Percentiles rank a stretch among this genome's conserved stretches.
Evolutionary conservation across 2,888 invertebrate genomes (phyloP).

Genomic region (Patella pellucida): DNA sequence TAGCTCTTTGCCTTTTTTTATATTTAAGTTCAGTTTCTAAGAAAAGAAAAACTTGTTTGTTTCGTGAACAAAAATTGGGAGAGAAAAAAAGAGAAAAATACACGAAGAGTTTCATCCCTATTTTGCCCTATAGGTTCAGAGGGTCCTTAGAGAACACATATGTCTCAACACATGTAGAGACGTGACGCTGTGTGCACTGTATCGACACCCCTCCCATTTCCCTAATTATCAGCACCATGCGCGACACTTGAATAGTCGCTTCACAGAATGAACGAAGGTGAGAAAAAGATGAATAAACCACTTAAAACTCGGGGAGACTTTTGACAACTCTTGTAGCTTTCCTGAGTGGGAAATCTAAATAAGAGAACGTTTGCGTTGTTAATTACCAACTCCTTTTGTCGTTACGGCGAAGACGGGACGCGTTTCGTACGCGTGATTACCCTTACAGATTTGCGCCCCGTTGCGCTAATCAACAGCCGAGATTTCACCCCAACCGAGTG

Average conservation of each 20-base stretch:
- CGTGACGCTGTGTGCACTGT: conserved; percentile 1
- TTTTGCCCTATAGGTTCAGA: too few species aligned
- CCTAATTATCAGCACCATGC: background rate
- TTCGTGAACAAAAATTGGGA: too few species aligned
- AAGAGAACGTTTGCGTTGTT: conserved; percentile 13
- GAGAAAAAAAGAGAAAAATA: too few species aligned
- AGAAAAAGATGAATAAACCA: conserved; percentile 11
- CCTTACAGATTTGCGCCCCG: background rate
- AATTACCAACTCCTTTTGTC: conserved; percentile 16
- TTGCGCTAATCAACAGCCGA: background rate
- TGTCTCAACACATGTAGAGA: background rate
- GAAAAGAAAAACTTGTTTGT: too few species aligned
- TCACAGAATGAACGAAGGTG: conserved; percentile 15
- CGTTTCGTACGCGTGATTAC: conserved; percentile 12
- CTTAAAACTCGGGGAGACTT: conserved; percentile 9
- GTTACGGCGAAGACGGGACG: conserved; percentile 9
- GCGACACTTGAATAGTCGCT: background rate
- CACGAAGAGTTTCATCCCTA: too few species aligned
- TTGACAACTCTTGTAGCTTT: conserved; percentile 13
- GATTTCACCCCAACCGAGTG: background rate
- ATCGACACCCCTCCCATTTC: conserved; percentile 4
- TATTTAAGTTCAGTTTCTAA: too few species aligned
- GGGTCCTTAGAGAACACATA: background rate
- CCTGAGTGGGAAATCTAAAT: conserved; percentile 15
- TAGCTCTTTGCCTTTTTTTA: too few species aligned